Conservation (phyloP, 2,113 vertebrate species). For the Sceloporus undulatus region DNA sequence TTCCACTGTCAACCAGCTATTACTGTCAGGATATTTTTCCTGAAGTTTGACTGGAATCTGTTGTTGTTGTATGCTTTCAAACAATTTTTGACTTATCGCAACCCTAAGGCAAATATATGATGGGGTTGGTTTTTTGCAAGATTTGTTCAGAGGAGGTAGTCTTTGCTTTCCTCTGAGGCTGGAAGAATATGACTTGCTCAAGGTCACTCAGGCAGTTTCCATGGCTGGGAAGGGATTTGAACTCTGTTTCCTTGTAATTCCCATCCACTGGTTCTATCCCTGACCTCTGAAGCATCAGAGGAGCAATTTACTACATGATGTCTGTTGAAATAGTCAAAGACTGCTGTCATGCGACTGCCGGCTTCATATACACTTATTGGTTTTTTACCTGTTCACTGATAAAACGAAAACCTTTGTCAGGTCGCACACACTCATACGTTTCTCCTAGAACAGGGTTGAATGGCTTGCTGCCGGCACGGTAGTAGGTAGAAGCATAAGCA, state of each 20-base stretch:
- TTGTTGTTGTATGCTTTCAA: too few relatives aligned
- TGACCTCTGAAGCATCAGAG: background rate
- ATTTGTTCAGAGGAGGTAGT: too few relatives aligned
- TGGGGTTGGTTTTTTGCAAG: too few relatives aligned
- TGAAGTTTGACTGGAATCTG: background rate
- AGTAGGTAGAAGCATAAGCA: slow-evolving; percentile 90
- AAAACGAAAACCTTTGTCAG: slow-evolving; percentile 89
- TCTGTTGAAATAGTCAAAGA: background rate
- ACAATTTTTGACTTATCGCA: too few relatives aligned
- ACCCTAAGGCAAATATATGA: too few relatives aligned
- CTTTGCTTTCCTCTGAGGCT: too few relatives aligned
- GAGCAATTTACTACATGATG: background rate
- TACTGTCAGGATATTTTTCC: background rate
- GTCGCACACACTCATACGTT: slow-evolving; percentile 89
- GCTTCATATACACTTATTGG: rapidly evolving
- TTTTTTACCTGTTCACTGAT: slow-evolving; percentile 88
- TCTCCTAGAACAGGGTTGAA: slow-evolving; percentile 95
- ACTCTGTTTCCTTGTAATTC: background rate
- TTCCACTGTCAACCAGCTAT: too few relatives aligned
- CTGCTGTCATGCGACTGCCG: background rate
- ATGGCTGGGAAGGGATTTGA: too few relatives aligned
- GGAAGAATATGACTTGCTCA: too few relatives aligned
- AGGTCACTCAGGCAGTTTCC: too few relatives aligned
- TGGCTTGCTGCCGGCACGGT: slow-evolving; percentile 91
- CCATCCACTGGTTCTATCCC: too few relatives aligned